Evolutionary conservation across 1,140 invertebrate species (phyloP).

Genomic region (Bactericera cockerelli): DNA sequence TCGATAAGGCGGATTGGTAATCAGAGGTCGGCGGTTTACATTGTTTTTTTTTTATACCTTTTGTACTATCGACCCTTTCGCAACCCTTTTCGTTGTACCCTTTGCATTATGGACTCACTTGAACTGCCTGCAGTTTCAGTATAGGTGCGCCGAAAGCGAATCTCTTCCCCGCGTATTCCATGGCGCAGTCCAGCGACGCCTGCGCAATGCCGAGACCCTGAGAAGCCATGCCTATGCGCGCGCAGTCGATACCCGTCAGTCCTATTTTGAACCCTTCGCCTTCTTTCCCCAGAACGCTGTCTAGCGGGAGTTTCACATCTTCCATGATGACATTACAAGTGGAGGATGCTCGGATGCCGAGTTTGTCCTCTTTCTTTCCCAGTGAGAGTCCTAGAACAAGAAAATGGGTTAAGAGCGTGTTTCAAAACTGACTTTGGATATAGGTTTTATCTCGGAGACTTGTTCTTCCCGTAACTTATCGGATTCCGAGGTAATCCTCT

Average conservation of each 20-base stretch:
- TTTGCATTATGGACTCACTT: constrained; percentile 27
- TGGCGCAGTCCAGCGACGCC: constrained; percentile 42
- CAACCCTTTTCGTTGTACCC: no score
- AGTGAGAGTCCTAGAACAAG: constrained; percentile 35
- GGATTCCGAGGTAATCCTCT: constrained; percentile 54
- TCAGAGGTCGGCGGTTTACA: no score
- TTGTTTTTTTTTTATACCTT: no score
- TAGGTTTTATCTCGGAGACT: no score
- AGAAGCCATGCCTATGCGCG: constrained; percentile 37
- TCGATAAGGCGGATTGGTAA: no score
- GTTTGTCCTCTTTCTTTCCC: constrained; percentile 52
- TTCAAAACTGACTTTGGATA: no score
- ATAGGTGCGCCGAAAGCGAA: constrained; percentile 40
- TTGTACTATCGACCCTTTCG: no score
- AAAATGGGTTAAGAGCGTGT: no score
- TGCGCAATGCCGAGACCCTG: constrained; percentile 38
- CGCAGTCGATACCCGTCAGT: constrained; percentile 33
- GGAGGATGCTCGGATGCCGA: constrained; percentile 54
- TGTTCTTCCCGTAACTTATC: no score
- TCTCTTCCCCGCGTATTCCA: constrained; percentile 42
- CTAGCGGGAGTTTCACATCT: constrained; percentile 46
- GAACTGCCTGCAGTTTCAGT: constrained; percentile 38
- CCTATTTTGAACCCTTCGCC: constrained; percentile 44
- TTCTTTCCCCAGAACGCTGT: constrained; percentile 40
- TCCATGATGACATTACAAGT: constrained; percentile 60